Evolutionary conservation across 2,888 invertebrate species (phyloP), one percentile per base, ranked within the genome.

Genomic region (Acrobasis consociella): DNA sequence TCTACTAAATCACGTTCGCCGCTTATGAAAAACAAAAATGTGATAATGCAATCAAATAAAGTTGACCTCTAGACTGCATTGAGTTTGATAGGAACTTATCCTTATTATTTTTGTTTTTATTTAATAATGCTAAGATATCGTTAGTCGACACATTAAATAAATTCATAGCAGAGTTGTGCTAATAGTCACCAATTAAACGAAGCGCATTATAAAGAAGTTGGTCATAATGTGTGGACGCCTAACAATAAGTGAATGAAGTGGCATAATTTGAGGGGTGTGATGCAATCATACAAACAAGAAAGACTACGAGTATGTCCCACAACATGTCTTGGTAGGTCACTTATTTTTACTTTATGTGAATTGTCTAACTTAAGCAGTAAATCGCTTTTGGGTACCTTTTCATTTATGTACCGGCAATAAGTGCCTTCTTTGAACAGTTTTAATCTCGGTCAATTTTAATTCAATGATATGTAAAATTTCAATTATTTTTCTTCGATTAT

Each of bases 211-310:
- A 49, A 49, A 16, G 51, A 59, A 60, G 63, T 50, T 46, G 46
- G 62, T 64, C 55, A 62, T 60, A 60, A 60, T 61, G 66, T 49
- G 46, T 50, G 59, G 64, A 66, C 65, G 66, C 49, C 9, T 49
- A 62, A 64, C 39, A 66, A 63, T 63, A 58, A 62, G 60, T 67
- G 60, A 60, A 50, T 53, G 50, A 61, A n/a, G 60, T 63, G 56
- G 53, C 62, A 37, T 63, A 55, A 49, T 46, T 63, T 58, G 42
- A 16, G 42, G 5, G 13, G 49, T 49, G 56, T 52, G 46, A 46
- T 46, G 46, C 46, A 46, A 46, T 46, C 5, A 31, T 31, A 22
- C 2, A 22, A 22, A 22, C 2, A 3, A 7, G 7, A 2, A 31
- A 31, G 22, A 22, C 22, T 31, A 31, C 8, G 31, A 31, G 31